Evolutionary conservation across 53 echinoderm and acorn worm species (phyloP), one percentile per base, ranked within the genome.

Genomic region (Arbacia lixula): DNA sequence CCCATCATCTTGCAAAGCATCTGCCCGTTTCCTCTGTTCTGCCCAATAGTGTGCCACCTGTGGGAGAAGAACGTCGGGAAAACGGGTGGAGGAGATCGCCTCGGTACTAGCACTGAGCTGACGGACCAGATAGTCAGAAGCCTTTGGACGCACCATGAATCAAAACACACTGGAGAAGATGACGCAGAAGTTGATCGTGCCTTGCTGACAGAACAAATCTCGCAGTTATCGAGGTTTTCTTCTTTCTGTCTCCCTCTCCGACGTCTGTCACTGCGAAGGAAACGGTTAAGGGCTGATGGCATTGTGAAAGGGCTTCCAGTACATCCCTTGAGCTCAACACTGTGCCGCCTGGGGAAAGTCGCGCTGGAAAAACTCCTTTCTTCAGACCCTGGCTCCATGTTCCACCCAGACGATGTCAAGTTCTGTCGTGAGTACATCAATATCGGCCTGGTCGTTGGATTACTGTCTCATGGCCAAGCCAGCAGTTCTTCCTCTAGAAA

Each of bases 41-140:
- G 79, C 40, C 12, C 79, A 4, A 78, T 78, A 12, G 27, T 78
- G 5, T 78, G 79, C 30, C 60, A 78, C 40, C 61, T 78, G 12
- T 78, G 79, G 79, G 79, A 78, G 17, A 39, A 57, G 12, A 40
- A 60, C 39, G 22, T 27, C 16, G 27, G 39, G 12, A 57, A 40
- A 6, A 37, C 17, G 5, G 31, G 6, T 12, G 38, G 54, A 53
- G 40, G 61, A 19, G n/a, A 78, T 40, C 58, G 39, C 24, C 61
- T 78, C 16, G 79, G 79, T 37, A 78, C 79, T 16, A 60, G 6
- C 41, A 78, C 35, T 19, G 26, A 60, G 28, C 35, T 60, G 30
- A 40, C 79, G 24, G 41, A 78, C 60, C 41, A 78, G 22, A 60
- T 78, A 28, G 17, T 78, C 22, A 57, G 28, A 6, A 39, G 61